Evolutionary conservation across 2,888 invertebrate genomes (phyloP).

Genomic region (Pseudococcus jackbeardsleyi): DNA sequence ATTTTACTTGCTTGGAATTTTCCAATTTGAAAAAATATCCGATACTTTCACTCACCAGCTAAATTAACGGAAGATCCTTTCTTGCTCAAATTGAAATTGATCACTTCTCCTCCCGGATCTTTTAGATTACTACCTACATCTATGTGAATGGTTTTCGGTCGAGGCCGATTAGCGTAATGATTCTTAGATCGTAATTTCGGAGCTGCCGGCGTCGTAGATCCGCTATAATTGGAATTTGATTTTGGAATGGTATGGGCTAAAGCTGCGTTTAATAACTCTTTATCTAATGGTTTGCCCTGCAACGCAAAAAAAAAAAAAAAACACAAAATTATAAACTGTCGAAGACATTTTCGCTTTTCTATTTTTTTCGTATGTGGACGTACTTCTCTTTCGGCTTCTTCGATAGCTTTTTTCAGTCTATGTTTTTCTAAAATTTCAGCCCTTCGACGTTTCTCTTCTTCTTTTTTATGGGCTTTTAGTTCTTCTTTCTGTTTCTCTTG

Average conservation of each 20-base stretch:
- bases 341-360: not conserved
- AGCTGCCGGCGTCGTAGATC: slow-evolving; percentile 67
- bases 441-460: slow-evolving; percentile 89
- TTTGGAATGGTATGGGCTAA: slow-evolving; percentile 70
- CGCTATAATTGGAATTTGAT: slow-evolving; percentile 66
- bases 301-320: slow-evolving; percentile 66
- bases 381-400: slow-evolving; percentile 90
- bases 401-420: slow-evolving; percentile 92
- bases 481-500: slow-evolving; percentile 83
- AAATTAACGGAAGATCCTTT: slow-evolving; percentile 87
- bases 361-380: slow-evolving; percentile 66
- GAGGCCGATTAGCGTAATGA: slow-evolving; percentile 75
- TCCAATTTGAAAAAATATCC: not conserved
- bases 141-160: slow-evolving; percentile 92
- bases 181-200: slow-evolving; percentile 77
- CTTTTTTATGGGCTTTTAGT: slow-evolving; percentile 80
- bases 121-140: slow-evolving; percentile 79
- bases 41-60: slow-evolving; percentile 75
- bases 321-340: not conserved
- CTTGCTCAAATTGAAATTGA: slow-evolving; percentile 70
- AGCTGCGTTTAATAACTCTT: slow-evolving; percentile 75
- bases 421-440: slow-evolving; percentile 93
- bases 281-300: slow-evolving; percentile 86
- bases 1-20: not conserved
- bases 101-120: slow-evolving; percentile 71